Percentiles rank a stretch among this genome's conserved stretches.
These are phyloP conservation scores for Drosophila neocordata DNA, from an alignment of 1,140 invertebrate species.

Conservation along the genomic window DNA sequence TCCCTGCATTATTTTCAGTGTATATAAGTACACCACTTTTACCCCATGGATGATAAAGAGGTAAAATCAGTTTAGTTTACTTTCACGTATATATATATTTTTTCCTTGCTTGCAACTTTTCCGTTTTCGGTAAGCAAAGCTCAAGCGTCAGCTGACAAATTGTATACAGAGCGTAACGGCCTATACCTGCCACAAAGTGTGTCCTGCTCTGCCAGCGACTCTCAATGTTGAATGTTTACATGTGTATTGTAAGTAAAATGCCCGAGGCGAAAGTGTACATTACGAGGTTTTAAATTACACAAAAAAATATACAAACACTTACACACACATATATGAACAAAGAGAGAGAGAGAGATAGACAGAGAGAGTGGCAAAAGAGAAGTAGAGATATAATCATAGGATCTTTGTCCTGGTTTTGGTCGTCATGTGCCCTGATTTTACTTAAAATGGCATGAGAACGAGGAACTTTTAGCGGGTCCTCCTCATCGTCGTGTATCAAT, in stretches of 20 bases:
- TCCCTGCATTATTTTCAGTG: conserved; percentile 5
- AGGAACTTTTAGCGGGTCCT: conserved; percentile 43
- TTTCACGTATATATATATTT: conserved; percentile 23
- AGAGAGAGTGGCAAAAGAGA: background rate
- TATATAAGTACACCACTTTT: background rate
- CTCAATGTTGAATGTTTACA: conserved; percentile 49
- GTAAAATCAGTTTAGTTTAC: conserved; percentile 73
- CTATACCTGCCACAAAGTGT: conserved; percentile 39
- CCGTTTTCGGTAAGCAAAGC: conserved; percentile 72
- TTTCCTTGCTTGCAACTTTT: conserved; percentile 10
- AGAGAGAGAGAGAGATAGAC: too few species aligned
- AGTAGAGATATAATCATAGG: background rate
- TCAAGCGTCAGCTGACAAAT: conserved; percentile 75
- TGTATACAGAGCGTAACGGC: conserved; percentile 47
- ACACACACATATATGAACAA: conserved; percentile 20
- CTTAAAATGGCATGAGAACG: conserved; percentile 17
- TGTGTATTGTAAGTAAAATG: conserved; percentile 74
- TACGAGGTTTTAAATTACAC: conserved; percentile 80
- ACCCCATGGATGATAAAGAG: conserved; percentile 41
- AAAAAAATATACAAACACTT: conserved; percentile 56
- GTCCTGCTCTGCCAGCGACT: conserved; percentile 7
- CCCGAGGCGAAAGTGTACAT: conserved; percentile 76
- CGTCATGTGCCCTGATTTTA: conserved; percentile 15
- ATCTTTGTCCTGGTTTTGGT: conserved; percentile 1
- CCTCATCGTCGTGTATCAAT: conserved; percentile 69